Conservation (phyloP, 2,888 invertebrate genomes). For the Brachylomia viminalis region DNA sequence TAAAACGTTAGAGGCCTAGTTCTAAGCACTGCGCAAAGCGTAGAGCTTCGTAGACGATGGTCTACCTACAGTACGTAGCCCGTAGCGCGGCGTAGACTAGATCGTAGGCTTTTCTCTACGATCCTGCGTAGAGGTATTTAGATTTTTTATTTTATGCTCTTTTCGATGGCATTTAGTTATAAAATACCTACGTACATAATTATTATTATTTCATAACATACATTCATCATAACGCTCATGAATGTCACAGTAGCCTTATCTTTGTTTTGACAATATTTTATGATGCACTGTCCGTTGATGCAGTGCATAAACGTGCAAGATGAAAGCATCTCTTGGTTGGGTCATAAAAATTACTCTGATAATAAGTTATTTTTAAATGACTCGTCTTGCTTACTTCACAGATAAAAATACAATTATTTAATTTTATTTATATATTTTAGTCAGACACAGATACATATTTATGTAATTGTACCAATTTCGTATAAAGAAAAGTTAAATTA, state of each 20-base stretch:
- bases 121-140: neutral
- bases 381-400: neutral
- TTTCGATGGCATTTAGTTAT: neutral
- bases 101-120: conserved; percentile 16
- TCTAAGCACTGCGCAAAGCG: neutral
- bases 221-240: neutral
- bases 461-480: too few relatives aligned
- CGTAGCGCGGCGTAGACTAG: conserved; percentile 31
- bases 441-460: too few relatives aligned
- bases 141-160: neutral
- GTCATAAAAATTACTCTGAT: neutral
- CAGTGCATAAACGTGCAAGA: neutral
- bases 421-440: too few relatives aligned
- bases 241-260: conserved; percentile 36
- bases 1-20: neutral
- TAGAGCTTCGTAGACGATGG: conserved; percentile 17
- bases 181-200: neutral
- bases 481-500: neutral
- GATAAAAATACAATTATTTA: neutral
- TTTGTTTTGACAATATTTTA: conserved; percentile 52
- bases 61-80: conserved; percentile 44
- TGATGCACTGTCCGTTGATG: neutral
- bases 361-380: neutral
- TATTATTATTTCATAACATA: conserved; percentile 36
- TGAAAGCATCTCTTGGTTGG: conserved; percentile 10